phyloP scores from a whole-genome alignment of 2,113 vertebrate genomes.

The Typhlomys cinereus region DNA sequence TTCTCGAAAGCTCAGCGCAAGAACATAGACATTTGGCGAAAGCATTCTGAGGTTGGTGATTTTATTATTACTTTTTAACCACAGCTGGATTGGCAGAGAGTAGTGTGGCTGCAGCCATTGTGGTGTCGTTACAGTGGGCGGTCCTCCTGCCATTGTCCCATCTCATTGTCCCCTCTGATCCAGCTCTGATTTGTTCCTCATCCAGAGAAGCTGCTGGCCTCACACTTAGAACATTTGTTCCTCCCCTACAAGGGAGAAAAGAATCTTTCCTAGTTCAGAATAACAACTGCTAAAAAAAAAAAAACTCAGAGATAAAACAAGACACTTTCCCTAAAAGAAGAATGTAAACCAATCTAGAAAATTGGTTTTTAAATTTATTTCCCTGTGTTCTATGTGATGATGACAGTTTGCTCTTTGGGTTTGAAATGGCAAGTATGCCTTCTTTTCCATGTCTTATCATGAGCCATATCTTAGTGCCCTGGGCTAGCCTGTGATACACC shows the following conservation, averaged over 20 bases:
- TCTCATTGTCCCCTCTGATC: constrained; percentile 63
- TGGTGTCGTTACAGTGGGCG: constrained; percentile 70
- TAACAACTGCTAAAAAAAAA: no score
- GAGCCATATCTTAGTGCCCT: constrained; percentile 9
- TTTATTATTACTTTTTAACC: constrained; percentile 88
- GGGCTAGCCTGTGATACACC: constrained; percentile 47
- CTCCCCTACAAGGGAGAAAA: constrained; percentile 70
- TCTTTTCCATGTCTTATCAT: constrained; percentile 53
- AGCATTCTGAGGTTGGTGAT: constrained; percentile 99
- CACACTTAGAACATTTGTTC: constrained; percentile 62
- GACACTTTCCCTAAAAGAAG: neutral
- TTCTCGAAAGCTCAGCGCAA: constrained; percentile 99
- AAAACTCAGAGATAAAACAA: constrained; percentile 38
- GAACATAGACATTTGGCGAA: constrained; percentile 99
- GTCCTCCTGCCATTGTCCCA: constrained; percentile 52
- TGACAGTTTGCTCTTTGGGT: constrained; percentile 58
- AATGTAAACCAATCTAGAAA: neutral
- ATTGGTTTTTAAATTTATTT: constrained; percentile 31
- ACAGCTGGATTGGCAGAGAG: constrained; percentile 86
- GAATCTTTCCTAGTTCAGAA: neutral
- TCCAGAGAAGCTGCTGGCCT: constrained; percentile 73
- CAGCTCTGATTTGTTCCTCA: constrained; percentile 67
- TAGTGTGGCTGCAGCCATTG: constrained; percentile 78
- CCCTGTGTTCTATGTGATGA: neutral
- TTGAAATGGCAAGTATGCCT: constrained; percentile 64